These are phyloP conservation scores for Isichthys henryi DNA, from an alignment of 2,113 vertebrate species.

Conservation along the genomic window DNA sequence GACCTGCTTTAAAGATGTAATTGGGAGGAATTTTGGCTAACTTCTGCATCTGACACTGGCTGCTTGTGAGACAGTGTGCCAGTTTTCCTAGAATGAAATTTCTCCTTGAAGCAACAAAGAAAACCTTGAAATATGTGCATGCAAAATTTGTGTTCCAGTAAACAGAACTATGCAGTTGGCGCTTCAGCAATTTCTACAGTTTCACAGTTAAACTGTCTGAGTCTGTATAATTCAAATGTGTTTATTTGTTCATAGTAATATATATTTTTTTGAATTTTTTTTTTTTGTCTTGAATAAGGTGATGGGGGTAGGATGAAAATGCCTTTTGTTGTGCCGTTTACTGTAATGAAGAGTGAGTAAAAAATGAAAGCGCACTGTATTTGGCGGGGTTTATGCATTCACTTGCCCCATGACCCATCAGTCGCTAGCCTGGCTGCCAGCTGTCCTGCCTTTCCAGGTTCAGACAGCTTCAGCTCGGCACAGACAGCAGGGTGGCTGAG, in stretches of 20 bases:
- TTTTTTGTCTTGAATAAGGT: not conserved
- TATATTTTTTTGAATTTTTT: not conserved
- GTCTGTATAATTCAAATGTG: not conserved
- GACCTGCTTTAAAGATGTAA: not conserved
- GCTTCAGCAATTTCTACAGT: not conserved
- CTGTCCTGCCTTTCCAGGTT: constrained; percentile 57
- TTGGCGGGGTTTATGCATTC: constrained; percentile 3
- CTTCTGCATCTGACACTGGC: not conserved
- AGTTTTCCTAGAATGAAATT: not conserved
- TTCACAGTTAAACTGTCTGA: not conserved
- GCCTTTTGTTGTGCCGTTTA: not conserved
- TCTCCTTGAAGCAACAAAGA: not conserved
- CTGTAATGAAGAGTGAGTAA: not conserved
- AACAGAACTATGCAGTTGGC: not conserved
- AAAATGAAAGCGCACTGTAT: not conserved
- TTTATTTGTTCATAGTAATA: not conserved
- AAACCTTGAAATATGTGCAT: not conserved
- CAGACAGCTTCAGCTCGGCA: constrained; percentile 79
- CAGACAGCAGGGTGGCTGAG: constrained; percentile 79
- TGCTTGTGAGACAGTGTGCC: not conserved
- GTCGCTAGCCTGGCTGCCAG: constrained; percentile 6
- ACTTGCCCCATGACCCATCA: not conserved
- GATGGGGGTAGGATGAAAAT: not conserved
- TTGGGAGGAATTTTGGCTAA: not conserved
- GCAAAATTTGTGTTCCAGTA: not conserved